These are phyloP conservation scores for Drosophila infuscata DNA, from an alignment of 2,888 invertebrate genomes.

Conservation along the genomic window DNA sequence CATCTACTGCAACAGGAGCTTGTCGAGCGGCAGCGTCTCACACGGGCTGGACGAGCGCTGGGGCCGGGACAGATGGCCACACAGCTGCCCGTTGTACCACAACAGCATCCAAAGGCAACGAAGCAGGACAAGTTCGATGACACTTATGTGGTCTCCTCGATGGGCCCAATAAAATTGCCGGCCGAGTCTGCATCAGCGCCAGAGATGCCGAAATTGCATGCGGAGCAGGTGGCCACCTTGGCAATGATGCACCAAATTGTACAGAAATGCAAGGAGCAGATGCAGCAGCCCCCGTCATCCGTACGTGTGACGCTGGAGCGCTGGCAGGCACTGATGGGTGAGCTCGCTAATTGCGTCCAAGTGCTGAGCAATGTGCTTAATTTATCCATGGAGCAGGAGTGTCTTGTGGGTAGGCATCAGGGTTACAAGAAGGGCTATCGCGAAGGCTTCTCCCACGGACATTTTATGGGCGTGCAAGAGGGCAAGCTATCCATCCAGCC, in stretches of 20 bases:
- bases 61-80: slow-evolving; percentile 24
- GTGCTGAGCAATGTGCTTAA: slow-evolving; percentile 62
- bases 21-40: slow-evolving; percentile 44
- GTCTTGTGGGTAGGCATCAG: slow-evolving; percentile 51
- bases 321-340: slow-evolving; percentile 36
- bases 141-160: slow-evolving; percentile 28
- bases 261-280: slow-evolving; percentile 32
- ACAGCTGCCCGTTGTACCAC: slow-evolving; percentile 20
- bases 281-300: slow-evolving; percentile 10
- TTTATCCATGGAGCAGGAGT: slow-evolving; percentile 66
- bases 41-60: slow-evolving; percentile 23
- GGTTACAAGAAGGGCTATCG: slow-evolving; percentile 63
- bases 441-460: slow-evolving; percentile 64
- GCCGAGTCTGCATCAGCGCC: slow-evolving; percentile 33
- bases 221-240: slow-evolving; percentile 55
- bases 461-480: slow-evolving; percentile 66
- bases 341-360: slow-evolving; percentile 48
- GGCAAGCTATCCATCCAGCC: slow-evolving; percentile 27
- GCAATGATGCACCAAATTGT: slow-evolving; percentile 53
- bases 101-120: not conserved
- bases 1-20: slow-evolving; percentile 41
- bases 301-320: slow-evolving; percentile 23
- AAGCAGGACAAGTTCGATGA: not conserved
- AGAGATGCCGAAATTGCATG: slow-evolving; percentile 47
- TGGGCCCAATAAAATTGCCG: slow-evolving; percentile 53